These are phyloP conservation scores for Zoanthus sansibaricus DNA, from an alignment of 92 coral and sea anemone genomes.

Conservation along the genomic window DNA sequence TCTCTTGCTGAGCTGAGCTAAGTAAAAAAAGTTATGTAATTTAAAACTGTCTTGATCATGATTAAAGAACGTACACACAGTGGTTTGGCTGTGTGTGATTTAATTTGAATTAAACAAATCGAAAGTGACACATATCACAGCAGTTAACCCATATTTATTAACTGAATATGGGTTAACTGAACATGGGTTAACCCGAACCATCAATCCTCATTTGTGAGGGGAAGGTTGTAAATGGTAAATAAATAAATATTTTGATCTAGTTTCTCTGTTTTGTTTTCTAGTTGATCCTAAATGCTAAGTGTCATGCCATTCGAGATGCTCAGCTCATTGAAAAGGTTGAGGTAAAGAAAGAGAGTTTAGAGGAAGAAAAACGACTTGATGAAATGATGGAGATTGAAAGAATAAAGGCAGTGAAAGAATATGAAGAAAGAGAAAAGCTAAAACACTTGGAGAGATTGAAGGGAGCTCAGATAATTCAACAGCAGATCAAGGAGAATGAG, in stretches of 20 bases:
- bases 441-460: constrained; percentile 84
- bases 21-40: neutral
- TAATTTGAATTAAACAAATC: too few relatives aligned
- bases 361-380: constrained; percentile 94
- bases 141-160: too few relatives aligned
- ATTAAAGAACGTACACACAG: too few relatives aligned
- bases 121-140: too few relatives aligned
- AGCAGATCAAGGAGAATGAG: constrained; percentile 86
- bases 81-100: too few relatives aligned
- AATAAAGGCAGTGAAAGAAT: constrained; percentile 82
- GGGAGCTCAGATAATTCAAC: constrained; percentile 91
- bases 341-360: constrained; percentile 89
- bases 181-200: too few relatives aligned
- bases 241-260: neutral
- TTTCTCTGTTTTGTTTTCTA: constrained; percentile 26
- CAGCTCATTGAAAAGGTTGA: constrained; percentile 98
- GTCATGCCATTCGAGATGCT: constrained; percentile 99
- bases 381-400: constrained; percentile 99
- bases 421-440: constrained; percentile 90
- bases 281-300: constrained; percentile 97
- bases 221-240: too few relatives aligned
- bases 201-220: too few relatives aligned
- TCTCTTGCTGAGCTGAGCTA: too few relatives aligned
- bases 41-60: too few relatives aligned
- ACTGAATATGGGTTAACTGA: too few relatives aligned